Base-by-base conservation (phyloP, 2,888 invertebrate genomes). In the Sinohyriopsis cumingii region DNA sequence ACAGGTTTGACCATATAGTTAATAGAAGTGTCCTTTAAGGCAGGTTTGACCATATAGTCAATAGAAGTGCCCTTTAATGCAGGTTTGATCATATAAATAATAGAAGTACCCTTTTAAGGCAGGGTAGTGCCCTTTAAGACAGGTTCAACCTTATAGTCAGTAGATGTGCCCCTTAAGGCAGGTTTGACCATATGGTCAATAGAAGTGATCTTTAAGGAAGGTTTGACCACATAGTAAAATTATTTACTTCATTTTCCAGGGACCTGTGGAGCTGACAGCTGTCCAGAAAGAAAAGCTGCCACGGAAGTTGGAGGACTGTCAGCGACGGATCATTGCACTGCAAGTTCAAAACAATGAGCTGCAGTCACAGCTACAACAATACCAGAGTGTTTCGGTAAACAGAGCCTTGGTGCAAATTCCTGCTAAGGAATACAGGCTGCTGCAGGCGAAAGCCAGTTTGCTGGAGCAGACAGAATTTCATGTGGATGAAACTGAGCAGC, bases 281-380 rank as follows among this genome's bases (percentile, higher is more conserved):
- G 63, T 59, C 45, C 45, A 45, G 15, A 45, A 45, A 15, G 45
- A 45, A 45, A 81, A 82, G 64, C 71, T 84, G 64, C 84, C 86
- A 24, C 71, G 81, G 63, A 83, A 82, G 61, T 72, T 86, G 59
- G 84, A 85, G 68, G 84, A 86, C 61, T 85, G 84, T 73, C 84
- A 86, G 75, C 80, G 80, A 59, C 77, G 80, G 68, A 79, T 85
- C 28, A 73, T 83, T 24, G 76, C 81, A 60, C 80, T 84, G 56
- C 84, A 83, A 78, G 77, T 77, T 59, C 79, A 81, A 67, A 76
- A 82, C 64, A 80, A 80, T 33, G 75, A 80, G 62, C 77, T 83
- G 45, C 77, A 82, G 75, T 72, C 74, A 55, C 76, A 74, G 71
- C 65, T 73, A 69, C 71, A 75, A 55, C 72, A 70, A 60, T 71